These are phyloP conservation scores for Andricus quercusramuli DNA, from an alignment of 2,888 invertebrate species.

Conservation along the genomic window DNA sequence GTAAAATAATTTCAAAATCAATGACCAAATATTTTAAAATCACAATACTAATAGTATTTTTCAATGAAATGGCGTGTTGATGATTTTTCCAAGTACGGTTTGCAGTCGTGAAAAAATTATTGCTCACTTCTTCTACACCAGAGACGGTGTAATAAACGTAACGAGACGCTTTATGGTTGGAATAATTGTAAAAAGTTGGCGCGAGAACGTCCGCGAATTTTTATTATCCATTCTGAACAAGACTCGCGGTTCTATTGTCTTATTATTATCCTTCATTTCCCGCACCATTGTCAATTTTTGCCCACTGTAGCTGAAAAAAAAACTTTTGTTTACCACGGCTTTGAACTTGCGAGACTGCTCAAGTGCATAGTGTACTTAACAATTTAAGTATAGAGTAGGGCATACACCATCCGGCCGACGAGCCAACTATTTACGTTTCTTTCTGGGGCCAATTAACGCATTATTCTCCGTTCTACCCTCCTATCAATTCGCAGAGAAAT, in stretches of 20 bases:
- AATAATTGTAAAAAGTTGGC: neutral
- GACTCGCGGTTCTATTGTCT: neutral
- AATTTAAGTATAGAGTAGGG: constrained; percentile 34
- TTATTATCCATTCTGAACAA: constrained; percentile 8
- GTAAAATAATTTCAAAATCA: neutral
- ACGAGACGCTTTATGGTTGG: neutral
- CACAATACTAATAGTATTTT: neutral
- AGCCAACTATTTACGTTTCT: constrained; percentile 29
- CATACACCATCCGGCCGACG: constrained; percentile 14
- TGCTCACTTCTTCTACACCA: neutral
- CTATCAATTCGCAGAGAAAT: neutral
- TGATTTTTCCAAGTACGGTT: neutral
- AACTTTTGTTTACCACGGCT: constrained; percentile 30
- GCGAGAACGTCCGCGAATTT: constrained; percentile 16
- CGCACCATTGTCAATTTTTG: constrained; percentile 15
- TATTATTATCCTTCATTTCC: constrained; percentile 26
- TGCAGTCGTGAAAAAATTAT: neutral
- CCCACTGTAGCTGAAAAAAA: constrained; percentile 13
- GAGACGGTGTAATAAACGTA: neutral
- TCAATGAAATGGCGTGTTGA: neutral
- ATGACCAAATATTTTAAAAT: neutral
- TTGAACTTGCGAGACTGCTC: constrained; percentile 34
- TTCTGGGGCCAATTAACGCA: constrained; percentile 27
- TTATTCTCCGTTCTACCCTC: constrained; percentile 8
- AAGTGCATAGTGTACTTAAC: constrained; percentile 30